These are phyloP conservation scores for Smittia aterrima DNA, from an alignment of 2,888 invertebrate genomes.

Conservation along the genomic window DNA sequence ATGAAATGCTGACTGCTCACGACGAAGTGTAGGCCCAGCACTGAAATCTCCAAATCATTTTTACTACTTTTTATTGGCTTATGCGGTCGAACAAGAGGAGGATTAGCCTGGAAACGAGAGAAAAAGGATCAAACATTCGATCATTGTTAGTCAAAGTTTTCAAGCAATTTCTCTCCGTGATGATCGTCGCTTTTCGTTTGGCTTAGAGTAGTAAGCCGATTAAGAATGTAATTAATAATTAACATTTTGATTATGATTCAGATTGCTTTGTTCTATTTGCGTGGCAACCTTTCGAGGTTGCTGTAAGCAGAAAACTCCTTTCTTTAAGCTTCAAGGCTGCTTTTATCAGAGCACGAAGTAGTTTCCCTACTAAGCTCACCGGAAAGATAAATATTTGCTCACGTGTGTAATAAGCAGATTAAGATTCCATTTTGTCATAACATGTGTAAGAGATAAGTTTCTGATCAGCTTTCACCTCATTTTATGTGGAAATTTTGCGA, in stretches of 20 bases:
- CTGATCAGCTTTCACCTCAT: conserved; percentile 14
- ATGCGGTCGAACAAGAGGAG: conserved; percentile 50
- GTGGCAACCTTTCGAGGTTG: background rate
- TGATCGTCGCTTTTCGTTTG: background rate
- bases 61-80: conserved; percentile 48
- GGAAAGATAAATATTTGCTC: conserved; percentile 35
- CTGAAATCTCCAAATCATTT: conserved; percentile 55
- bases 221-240: conserved; percentile 39
- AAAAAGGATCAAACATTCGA: background rate
- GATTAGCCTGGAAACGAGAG: conserved; percentile 48
- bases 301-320: too few species aligned
- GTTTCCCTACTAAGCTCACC: background rate
- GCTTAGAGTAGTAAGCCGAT: conserved; percentile 23
- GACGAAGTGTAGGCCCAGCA: conserved; percentile 57
- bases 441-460: conserved; percentile 21
- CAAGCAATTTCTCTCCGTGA: background rate
- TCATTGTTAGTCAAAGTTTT: background rate
- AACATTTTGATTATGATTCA: conserved; percentile 35
- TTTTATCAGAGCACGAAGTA: background rate
- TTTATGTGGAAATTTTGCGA: background rate
- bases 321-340: too few species aligned
- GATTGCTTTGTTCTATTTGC: background rate
- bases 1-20: conserved; percentile 57
- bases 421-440: conserved; percentile 16
- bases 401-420: conserved; percentile 29